phyloP scores from a whole-genome alignment of 2,797 vertebrate species.

The Dryobates pubescens region DNA sequence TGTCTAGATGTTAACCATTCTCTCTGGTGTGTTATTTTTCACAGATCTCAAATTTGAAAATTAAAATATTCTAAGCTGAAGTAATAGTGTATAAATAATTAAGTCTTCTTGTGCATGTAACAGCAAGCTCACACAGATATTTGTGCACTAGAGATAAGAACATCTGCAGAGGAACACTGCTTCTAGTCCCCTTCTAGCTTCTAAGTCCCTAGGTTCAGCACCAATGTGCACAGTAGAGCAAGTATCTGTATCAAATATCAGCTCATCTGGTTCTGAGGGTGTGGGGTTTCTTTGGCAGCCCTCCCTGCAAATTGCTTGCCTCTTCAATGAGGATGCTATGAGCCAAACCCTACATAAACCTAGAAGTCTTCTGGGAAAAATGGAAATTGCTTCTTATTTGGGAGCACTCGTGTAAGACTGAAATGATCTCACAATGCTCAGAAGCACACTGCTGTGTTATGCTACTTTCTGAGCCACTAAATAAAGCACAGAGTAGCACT shows the following conservation, averaged over 20 bases:
- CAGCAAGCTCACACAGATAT: background rate
- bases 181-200: background rate
- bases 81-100: background rate
- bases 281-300: background rate
- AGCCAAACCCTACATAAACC: conserved; percentile 12
- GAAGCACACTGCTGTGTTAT: background rate
- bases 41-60: conserved; percentile 21
- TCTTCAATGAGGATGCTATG: conserved; percentile 22
- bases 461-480: background rate
- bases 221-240: background rate
- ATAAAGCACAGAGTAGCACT: background rate
- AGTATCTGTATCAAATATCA: background rate
- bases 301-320: conserved; percentile 22
- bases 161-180: background rate
- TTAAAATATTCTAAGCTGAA: conserved; percentile 2
- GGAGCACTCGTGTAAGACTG: background rate
- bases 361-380: conserved; percentile 8
- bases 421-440: background rate
- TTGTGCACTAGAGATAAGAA: background rate
- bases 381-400: conserved; percentile 6
- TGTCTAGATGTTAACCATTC: background rate
- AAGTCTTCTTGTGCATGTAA: background rate
- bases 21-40: background rate
- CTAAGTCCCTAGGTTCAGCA: background rate
- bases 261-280: background rate